These are phyloP conservation scores for Morone saxatilis DNA, from an alignment of 2,113 vertebrate species.

Conservation along the genomic window DNA sequence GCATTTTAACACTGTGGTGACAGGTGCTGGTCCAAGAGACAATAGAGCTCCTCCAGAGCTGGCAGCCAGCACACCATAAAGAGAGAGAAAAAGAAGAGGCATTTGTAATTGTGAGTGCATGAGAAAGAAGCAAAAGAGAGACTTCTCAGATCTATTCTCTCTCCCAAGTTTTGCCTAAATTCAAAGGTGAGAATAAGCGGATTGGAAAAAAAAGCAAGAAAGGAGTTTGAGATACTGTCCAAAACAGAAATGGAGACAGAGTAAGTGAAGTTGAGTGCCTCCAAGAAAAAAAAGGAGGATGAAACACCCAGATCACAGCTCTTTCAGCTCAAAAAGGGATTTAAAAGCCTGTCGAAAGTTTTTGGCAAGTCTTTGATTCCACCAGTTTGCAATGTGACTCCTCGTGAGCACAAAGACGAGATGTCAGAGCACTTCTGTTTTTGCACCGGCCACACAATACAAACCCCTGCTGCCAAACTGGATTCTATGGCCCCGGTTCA, in stretches of 20 bases:
- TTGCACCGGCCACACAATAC: slow-evolving; percentile 60
- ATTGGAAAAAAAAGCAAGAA: slow-evolving; percentile 21
- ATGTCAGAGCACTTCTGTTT: slow-evolving; percentile 54
- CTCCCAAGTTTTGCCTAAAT: slow-evolving; percentile 43
- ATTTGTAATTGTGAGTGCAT: slow-evolving; percentile 46
- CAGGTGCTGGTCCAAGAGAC: slow-evolving; percentile 78
- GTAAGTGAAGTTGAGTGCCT: slow-evolving; percentile 45
- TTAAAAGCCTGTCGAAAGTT: slow-evolving; percentile 61
- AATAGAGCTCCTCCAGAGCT: slow-evolving; percentile 75
- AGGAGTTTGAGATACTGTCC: slow-evolving; percentile 33
- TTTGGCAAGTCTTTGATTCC: slow-evolving; percentile 65
- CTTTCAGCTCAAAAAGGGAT: slow-evolving; percentile 53
- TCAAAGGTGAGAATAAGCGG: slow-evolving; percentile 66
- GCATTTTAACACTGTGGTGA: slow-evolving; percentile 75
- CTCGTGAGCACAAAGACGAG: slow-evolving; percentile 62
- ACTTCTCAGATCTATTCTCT: slow-evolving; percentile 47
- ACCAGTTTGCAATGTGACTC: slow-evolving; percentile 69
- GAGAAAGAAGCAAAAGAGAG: slow-evolving; percentile 45
- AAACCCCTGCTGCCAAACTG: slow-evolving; percentile 59
- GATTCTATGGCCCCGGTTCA: slow-evolving; percentile 65
- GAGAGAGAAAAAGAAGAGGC: slow-evolving; percentile 47
- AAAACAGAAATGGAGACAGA: slow-evolving; percentile 37
- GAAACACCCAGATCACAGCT: slow-evolving; percentile 53
- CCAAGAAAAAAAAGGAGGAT: slow-evolving; percentile 54
- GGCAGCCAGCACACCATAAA: slow-evolving; percentile 57